Conservation (phyloP, 2,113 vertebrate genomes). For the Cyanistes caeruleus region DNA sequence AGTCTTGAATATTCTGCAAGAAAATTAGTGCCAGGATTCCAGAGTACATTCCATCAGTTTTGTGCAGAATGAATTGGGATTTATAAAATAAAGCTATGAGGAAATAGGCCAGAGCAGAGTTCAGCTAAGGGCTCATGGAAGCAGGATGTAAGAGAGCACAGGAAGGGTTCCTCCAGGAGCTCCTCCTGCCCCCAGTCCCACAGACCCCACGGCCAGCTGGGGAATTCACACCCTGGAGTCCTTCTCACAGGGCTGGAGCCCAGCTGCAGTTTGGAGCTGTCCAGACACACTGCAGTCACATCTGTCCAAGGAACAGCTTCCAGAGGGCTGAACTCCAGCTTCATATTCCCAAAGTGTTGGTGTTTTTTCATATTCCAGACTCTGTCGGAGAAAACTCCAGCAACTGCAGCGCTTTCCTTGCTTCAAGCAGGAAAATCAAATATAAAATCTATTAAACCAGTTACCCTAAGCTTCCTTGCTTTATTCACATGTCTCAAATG, state of each 20-base stretch:
- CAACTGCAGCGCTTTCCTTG: neutral
- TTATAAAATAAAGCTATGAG: neutral
- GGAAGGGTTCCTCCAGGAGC: accelerated
- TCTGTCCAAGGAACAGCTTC: neutral
- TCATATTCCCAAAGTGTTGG: neutral
- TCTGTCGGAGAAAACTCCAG: neutral
- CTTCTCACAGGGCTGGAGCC: neutral
- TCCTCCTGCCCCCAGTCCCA: neutral
- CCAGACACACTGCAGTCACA: accelerated
- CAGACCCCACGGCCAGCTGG: neutral
- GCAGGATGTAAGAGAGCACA: accelerated
- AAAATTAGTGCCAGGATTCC: neutral
- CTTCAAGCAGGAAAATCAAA: neutral
- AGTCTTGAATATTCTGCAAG: neutral
- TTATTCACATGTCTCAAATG: neutral
- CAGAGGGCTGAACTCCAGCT: neutral
- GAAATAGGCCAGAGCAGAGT: neutral
- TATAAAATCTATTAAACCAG: neutral
- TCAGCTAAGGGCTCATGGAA: neutral
- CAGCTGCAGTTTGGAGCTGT: neutral
- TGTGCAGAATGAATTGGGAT: neutral
- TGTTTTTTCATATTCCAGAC: neutral
- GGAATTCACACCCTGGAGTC: accelerated
- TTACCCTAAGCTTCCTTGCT: neutral
- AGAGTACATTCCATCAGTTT: neutral